phyloP scores from a whole-genome alignment of 37 sponge, comb jelly and placozoan genomes.

The Dysidea cf. avara region DNA sequence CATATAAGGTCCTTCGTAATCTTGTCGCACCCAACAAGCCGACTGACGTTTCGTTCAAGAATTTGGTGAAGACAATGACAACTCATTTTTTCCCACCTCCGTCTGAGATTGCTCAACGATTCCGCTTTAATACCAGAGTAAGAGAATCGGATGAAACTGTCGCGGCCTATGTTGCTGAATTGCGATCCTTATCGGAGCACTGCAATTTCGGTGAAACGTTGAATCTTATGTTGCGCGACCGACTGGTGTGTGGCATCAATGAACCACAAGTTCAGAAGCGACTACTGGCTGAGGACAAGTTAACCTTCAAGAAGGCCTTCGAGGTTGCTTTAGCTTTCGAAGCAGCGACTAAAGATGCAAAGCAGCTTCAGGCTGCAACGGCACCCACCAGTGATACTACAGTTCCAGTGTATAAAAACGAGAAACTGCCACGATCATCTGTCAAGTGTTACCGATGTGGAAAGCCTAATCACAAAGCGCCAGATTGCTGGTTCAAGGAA shows the following conservation, averaged over 20 bases:
- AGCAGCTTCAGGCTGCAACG: neutral
- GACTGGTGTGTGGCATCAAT: slow-evolving; percentile 4
- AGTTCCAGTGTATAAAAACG: neutral
- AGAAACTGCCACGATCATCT: neutral
- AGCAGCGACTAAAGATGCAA: slow-evolving; percentile 1
- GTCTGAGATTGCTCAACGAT: slow-evolving; percentile 4
- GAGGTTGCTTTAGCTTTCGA: no score
- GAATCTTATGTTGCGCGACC: slow-evolving; percentile 1
- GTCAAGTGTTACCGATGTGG: neutral
- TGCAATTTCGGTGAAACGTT: slow-evolving; percentile 4
- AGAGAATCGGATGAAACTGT: neutral
- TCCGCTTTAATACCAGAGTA: slow-evolving; percentile 4
- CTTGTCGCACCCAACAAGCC: neutral
- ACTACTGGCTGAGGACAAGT: no score
- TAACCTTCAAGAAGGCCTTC: no score
- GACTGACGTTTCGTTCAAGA: neutral
- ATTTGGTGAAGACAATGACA: neutral
- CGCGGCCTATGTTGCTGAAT: slow-evolving; percentile 15
- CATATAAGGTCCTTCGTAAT: neutral
- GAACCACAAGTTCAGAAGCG: neutral
- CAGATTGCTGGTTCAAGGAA: slow-evolving; percentile 8
- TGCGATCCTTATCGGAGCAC: neutral
- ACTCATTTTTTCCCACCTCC: neutral
- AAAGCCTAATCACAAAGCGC: neutral
- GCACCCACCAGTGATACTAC: neutral